Conservation (phyloP, 1,140 invertebrate species). For the Drosophila elegans region DNA sequence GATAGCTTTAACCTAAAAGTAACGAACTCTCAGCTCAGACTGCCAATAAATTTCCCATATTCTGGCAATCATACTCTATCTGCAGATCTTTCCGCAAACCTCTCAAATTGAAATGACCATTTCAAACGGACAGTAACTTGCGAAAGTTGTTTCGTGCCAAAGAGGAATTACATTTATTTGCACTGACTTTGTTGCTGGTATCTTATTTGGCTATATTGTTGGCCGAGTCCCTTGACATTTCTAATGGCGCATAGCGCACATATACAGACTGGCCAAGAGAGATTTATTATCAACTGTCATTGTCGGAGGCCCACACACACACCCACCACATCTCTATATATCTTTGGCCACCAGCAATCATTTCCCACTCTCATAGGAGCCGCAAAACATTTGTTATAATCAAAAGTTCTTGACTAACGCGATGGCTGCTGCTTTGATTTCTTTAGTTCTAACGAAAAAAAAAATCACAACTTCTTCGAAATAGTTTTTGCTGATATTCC, state of each 20-base stretch:
- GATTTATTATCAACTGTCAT: constrained; percentile 78
- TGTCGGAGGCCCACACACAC: constrained; percentile 23
- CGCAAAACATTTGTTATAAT: constrained; percentile 78
- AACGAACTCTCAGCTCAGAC: not conserved
- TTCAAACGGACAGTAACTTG: constrained; percentile 31
- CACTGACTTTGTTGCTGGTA: constrained; percentile 26
- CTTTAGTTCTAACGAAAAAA: constrained; percentile 7
- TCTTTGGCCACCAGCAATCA: constrained; percentile 28
- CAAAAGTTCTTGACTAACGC: constrained; percentile 67
- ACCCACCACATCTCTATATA: constrained; percentile 2
- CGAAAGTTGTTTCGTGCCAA: constrained; percentile 70
- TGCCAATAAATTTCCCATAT: not conserved
- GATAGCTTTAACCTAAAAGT: too few relatives aligned
- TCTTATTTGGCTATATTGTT: constrained; percentile 62
- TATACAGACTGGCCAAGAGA: constrained; percentile 57
- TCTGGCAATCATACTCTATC: constrained; percentile 8
- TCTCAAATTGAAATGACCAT: constrained; percentile 27
- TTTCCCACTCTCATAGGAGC: constrained; percentile 31
- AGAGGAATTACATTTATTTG: constrained; percentile 67
- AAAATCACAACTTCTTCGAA: constrained; percentile 62
- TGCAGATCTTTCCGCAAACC: constrained; percentile 10
- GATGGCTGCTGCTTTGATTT: constrained; percentile 63
- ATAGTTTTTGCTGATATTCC: constrained; percentile 65
- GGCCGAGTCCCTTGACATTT: constrained; percentile 57
- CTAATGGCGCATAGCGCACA: constrained; percentile 57